Conservation (phyloP, 2,888 invertebrate species). For the Orthonychiurus folsomi region DNA sequence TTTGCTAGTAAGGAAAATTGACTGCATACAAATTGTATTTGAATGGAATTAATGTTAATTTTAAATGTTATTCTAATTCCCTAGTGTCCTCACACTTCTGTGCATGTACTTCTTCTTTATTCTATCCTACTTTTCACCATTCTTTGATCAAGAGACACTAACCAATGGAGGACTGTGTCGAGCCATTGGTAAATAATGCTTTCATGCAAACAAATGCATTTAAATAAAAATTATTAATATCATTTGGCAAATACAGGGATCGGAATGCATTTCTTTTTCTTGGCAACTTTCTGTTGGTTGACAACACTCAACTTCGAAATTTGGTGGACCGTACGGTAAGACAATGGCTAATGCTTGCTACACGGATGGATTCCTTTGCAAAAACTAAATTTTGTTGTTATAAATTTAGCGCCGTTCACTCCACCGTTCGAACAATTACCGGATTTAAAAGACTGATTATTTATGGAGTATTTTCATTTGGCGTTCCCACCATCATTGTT, state of each 20-base stretch:
- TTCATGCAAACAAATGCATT: no score
- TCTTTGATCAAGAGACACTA: slow-evolving; percentile 8
- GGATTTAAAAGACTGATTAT: slow-evolving; percentile 32
- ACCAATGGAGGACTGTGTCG: slow-evolving; percentile 8
- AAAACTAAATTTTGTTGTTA: no score
- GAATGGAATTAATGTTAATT: neutral
- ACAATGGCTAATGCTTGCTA: neutral
- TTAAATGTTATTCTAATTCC: neutral
- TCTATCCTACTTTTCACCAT: slow-evolving; percentile 23
- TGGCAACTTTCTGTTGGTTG: slow-evolving; percentile 33
- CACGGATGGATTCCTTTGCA: neutral
- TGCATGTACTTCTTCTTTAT: slow-evolving; percentile 32
- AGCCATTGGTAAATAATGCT: slow-evolving; percentile 4
- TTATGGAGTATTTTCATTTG: slow-evolving; percentile 30
- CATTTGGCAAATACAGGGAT: slow-evolving; percentile 26
- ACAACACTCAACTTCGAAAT: slow-evolving; percentile 35
- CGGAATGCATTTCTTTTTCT: slow-evolving; percentile 28
- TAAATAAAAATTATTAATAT: neutral
- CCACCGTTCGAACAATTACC: slow-evolving; percentile 32
- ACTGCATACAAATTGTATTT: slow-evolving; percentile 10
- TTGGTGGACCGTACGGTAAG: slow-evolving; percentile 36
- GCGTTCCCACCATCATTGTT: slow-evolving; percentile 31
- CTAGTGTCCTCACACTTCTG: slow-evolving; percentile 21
- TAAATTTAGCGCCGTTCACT: slow-evolving; percentile 31
- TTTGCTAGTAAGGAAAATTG: slow-evolving; percentile 9